Evolutionary conservation across 2,888 invertebrate genomes (phyloP).

Genomic region (Acronicta aceris): DNA sequence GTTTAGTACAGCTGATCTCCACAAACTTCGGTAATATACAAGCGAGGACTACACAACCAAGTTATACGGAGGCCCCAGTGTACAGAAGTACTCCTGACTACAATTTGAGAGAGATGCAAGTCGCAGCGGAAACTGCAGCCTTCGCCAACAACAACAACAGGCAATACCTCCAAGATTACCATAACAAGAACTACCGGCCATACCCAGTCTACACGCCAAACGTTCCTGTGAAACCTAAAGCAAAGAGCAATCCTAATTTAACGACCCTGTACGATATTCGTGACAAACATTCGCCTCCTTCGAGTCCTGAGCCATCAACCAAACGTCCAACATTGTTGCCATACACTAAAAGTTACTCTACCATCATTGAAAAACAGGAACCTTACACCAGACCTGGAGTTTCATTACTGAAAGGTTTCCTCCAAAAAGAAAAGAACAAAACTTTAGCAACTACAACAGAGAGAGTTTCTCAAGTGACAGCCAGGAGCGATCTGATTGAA

Average conservation of each 20-base stretch:
- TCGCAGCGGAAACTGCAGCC: conserved; percentile 93
- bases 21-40: conserved; percentile 76
- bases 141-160: conserved; percentile 90
- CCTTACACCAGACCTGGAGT: conserved; percentile 86
- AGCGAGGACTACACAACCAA: conserved; percentile 72
- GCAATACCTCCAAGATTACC: conserved; percentile 81
- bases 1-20: conserved; percentile 80
- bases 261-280: conserved; percentile 84
- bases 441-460: conserved; percentile 70
- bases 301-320: conserved; percentile 71
- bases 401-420: conserved; percentile 77
- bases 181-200: conserved; percentile 79
- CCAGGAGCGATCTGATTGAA: conserved; percentile 64
- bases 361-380: conserved; percentile 73
- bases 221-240: conserved; percentile 66
- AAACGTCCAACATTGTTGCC: conserved; percentile 82
- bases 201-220: conserved; percentile 84
- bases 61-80: conserved; percentile 76
- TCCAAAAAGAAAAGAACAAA: conserved; percentile 81
- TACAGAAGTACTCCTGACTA: conserved; percentile 80
- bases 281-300: conserved; percentile 66
- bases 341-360: conserved; percentile 79
- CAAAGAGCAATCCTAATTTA: conserved; percentile 77
- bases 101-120: conserved; percentile 90
- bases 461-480: conserved; percentile 66